Conservation (phyloP, 2,113 vertebrate genomes). For the Bucco capensis region DNA sequence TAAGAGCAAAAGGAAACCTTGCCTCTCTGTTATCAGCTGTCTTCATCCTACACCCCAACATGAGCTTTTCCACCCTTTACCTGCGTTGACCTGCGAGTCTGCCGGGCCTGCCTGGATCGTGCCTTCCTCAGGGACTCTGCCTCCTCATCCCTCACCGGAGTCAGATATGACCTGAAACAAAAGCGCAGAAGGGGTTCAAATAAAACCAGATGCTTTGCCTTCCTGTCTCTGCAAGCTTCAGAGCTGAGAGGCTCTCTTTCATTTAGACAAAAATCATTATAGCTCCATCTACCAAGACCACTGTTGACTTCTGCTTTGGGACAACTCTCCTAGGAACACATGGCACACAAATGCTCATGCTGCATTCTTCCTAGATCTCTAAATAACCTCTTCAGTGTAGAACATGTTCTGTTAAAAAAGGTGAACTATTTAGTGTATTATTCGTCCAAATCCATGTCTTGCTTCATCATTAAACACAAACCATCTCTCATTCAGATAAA, state of each 20-base stretch:
- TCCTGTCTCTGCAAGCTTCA: neutral
- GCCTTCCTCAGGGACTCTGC: slow-evolving; percentile 92
- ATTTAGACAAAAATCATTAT: neutral
- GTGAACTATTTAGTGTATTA: neutral
- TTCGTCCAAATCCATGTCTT: neutral
- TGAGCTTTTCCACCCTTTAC: slow-evolving; percentile 47
- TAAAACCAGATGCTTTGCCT: neutral
- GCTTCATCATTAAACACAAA: neutral
- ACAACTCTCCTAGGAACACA: neutral
- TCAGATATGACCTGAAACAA: slow-evolving; percentile 76
- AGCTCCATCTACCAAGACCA: neutral
- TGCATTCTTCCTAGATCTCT: neutral
- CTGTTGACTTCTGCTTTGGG: neutral
- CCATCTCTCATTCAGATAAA: neutral
- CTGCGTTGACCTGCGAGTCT: slow-evolving; percentile 92
- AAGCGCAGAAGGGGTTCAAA: neutral
- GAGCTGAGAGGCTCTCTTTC: neutral
- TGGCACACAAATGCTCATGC: neutral
- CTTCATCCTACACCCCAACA: rapidly evolving
- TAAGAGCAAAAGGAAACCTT: neutral
- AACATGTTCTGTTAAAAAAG: neutral
- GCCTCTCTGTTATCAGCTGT: neutral
- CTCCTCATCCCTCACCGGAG: slow-evolving; percentile 89
- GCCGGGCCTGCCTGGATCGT: slow-evolving; percentile 88
- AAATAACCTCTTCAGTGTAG: neutral